Conservation (phyloP, 2,797 vertebrate genomes). For the Picus viridis region DNA sequence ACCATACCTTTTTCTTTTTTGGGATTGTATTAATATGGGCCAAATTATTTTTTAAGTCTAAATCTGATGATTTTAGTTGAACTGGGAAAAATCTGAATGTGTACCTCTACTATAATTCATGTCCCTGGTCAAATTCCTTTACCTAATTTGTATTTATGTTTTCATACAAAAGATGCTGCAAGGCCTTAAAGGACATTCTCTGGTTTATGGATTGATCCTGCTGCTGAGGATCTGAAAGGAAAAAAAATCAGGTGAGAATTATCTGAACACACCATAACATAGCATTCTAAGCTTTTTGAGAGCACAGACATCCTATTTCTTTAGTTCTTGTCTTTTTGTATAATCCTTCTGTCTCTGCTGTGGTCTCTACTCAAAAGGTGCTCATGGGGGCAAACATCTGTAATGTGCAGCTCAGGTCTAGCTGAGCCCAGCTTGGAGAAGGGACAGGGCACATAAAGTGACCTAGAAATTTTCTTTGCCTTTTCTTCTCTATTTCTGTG, state of each 20-base stretch:
- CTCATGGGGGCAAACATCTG: neutral
- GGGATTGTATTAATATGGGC: constrained; percentile 10
- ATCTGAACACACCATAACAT: neutral
- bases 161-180: neutral
- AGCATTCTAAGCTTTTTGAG: neutral
- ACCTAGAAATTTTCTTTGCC: neutral
- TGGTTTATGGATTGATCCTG: neutral
- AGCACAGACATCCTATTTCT: neutral
- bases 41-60: constrained; percentile 35
- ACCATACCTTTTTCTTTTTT: neutral
- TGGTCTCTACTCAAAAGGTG: neutral
- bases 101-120: neutral
- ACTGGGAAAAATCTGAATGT: neutral
- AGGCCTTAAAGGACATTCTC: neutral
- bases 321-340: neutral
- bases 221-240: neutral
- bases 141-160: neutral
- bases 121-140: neutral
- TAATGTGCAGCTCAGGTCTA: neutral
- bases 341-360: neutral
- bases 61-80: constrained; percentile 45
- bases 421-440: neutral
- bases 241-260: neutral
- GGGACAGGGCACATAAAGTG: neutral
- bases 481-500: neutral